These are phyloP conservation scores for Poeciliopsis turrubarensis DNA, from an alignment of 2,113 vertebrate species.

Conservation along the genomic window DNA sequence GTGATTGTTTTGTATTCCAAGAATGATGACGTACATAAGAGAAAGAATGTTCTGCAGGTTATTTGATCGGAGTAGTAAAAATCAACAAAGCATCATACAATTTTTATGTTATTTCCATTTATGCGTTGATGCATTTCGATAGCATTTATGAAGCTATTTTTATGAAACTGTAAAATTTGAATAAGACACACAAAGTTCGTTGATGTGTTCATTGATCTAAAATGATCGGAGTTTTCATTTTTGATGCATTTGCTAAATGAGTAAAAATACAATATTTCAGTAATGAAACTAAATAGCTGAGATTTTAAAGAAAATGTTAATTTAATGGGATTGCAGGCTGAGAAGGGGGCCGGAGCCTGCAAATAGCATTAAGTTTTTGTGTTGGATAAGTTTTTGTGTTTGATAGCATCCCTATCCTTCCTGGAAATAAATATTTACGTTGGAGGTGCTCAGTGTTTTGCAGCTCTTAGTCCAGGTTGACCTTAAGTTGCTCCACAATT, in stretches of 20 bases:
- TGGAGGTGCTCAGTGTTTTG: neutral
- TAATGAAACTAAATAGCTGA: neutral
- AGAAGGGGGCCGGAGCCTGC: neutral
- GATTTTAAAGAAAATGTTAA: neutral
- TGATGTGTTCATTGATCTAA: neutral
- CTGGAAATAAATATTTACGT: neutral
- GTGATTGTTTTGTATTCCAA: neutral
- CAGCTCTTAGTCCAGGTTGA: conserved; percentile 24
- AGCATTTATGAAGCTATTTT: neutral
- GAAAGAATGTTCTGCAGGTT: neutral
- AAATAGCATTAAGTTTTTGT: neutral
- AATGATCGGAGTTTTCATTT: neutral
- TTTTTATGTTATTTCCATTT: neutral
- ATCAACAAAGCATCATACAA: neutral
- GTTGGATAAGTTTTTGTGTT: too few species aligned
- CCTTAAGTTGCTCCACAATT: conserved; percentile 37
- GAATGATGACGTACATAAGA: neutral
- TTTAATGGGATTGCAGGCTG: neutral
- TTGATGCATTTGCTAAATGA: neutral
- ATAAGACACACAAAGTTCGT: neutral
- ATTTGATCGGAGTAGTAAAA: neutral
- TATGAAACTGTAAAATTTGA: neutral
- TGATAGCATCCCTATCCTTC: neutral
- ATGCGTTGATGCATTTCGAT: neutral
- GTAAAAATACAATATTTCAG: neutral